Percentiles rank a stretch among this genome's conserved stretches.
Conservation (phyloP, 2,888 invertebrate species). For the Brachypterus glaber region DNA sequence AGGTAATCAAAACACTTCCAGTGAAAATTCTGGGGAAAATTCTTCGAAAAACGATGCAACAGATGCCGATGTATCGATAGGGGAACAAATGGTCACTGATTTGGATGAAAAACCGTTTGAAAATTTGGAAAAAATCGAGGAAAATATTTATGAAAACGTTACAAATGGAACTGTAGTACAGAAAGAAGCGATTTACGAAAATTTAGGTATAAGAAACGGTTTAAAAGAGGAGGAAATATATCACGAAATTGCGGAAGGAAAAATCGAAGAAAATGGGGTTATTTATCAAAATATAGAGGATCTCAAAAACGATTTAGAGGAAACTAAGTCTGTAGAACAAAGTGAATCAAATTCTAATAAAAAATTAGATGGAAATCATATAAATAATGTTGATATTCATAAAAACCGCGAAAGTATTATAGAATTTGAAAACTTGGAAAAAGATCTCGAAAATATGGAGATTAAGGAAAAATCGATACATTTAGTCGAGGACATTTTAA, state of each 20-base stretch:
- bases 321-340: constrained; percentile 19
- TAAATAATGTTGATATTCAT: no score
- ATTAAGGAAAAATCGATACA: constrained; percentile 5
- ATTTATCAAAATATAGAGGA: constrained; percentile 29
- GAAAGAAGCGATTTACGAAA: constrained; percentile 17
- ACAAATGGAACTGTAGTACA: constrained; percentile 8
- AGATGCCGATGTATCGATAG: constrained; percentile 13
- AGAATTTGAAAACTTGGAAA: not conserved
- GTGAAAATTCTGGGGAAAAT: constrained; percentile 12
- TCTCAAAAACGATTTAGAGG: constrained; percentile 12
- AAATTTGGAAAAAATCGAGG: constrained; percentile 2
- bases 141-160: constrained; percentile 25
- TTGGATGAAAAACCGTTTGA: constrained; percentile 15
- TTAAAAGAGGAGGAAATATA: not conserved
- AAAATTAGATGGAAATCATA: no score
- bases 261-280: not conserved
- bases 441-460: constrained; percentile 3
- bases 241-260: constrained; percentile 6
- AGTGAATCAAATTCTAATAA: no score
- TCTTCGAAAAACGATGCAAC: constrained; percentile 2
- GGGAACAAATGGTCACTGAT: constrained; percentile 5
- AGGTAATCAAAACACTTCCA: no score
- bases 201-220: constrained; percentile 1
- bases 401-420: not conserved
- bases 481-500: no score